phyloP scores from a whole-genome alignment of 2,113 vertebrate genomes.

The Vulpes ferrilata region DNA sequence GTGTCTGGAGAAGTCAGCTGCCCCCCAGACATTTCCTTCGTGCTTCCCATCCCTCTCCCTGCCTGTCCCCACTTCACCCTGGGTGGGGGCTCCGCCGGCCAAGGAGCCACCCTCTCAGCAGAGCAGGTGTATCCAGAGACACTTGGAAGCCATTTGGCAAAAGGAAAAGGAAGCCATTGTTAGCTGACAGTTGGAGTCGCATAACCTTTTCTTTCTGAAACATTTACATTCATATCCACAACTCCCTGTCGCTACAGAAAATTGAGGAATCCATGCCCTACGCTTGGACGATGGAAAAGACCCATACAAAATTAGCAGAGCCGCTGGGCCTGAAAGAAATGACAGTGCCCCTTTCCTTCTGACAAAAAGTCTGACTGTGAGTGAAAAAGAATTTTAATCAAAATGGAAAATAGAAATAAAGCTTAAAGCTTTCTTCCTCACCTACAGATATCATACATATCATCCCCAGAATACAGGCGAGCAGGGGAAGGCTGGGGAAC shows the following conservation, averaged over 20 bases:
- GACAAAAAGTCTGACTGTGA: constrained; percentile 28
- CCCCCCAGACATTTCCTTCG: background rate
- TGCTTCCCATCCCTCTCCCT: background rate
- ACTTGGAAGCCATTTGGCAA: constrained; percentile 66
- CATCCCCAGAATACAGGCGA: background rate
- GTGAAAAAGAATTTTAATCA: constrained; percentile 70
- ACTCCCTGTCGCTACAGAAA: constrained; percentile 73
- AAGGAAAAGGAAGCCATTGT: constrained; percentile 73
- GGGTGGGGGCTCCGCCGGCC: background rate
- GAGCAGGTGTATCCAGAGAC: constrained; percentile 71
- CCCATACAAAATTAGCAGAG: constrained; percentile 71
- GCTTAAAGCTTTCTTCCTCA: constrained; percentile 48
- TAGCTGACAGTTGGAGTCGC: constrained; percentile 64
- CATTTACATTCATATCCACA: constrained; percentile 80
- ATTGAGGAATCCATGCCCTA: constrained; percentile 71
- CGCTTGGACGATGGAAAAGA: constrained; percentile 41
- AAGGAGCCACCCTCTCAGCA: background rate
- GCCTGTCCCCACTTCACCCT: constrained; percentile 55
- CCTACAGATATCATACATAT: background rate
- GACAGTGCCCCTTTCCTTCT: constrained; percentile 10
- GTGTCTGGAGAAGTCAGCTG: background rate
- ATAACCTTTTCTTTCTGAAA: constrained; percentile 72
- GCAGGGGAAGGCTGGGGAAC: background rate
- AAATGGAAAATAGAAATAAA: constrained; percentile 70
- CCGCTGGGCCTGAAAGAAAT: constrained; percentile 62